These are phyloP conservation scores for Solenodon paradoxus DNA, from an alignment of 2,113 vertebrate genomes.

Conservation along the genomic window DNA sequence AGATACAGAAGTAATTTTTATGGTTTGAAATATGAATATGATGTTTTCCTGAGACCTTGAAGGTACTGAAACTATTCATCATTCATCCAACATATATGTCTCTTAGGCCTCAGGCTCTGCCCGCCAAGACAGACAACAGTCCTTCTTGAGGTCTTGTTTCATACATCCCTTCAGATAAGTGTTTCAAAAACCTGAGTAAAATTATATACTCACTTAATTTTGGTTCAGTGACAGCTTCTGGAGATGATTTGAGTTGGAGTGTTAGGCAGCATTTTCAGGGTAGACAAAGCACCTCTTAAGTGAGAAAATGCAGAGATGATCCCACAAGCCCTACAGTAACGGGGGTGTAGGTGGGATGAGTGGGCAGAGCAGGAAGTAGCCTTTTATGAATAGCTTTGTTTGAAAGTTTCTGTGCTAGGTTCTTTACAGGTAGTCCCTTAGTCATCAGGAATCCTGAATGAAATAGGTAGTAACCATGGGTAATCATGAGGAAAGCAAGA, in stretches of 20 bases:
- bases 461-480: background rate
- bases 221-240: background rate
- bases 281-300: background rate
- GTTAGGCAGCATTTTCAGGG: background rate
- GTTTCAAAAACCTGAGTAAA: background rate
- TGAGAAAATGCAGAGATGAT: background rate
- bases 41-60: background rate
- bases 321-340: background rate
- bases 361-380: background rate
- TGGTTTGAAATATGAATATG: background rate
- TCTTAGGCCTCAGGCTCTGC: background rate
- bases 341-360: background rate
- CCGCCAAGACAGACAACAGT: background rate
- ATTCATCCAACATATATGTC: background rate
- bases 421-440: background rate
- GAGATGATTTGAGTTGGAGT: background rate
- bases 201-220: background rate
- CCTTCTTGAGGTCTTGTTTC: background rate
- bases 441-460: background rate
- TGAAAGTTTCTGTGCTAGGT: background rate
- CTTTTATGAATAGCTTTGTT: background rate
- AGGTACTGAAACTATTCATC: background rate
- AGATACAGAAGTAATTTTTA: background rate
- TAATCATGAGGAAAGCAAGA: background rate
- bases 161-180: background rate